phyloP scores from a whole-genome alignment of 2,113 vertebrate genomes.

The Lepisosteus oculatus region DNA sequence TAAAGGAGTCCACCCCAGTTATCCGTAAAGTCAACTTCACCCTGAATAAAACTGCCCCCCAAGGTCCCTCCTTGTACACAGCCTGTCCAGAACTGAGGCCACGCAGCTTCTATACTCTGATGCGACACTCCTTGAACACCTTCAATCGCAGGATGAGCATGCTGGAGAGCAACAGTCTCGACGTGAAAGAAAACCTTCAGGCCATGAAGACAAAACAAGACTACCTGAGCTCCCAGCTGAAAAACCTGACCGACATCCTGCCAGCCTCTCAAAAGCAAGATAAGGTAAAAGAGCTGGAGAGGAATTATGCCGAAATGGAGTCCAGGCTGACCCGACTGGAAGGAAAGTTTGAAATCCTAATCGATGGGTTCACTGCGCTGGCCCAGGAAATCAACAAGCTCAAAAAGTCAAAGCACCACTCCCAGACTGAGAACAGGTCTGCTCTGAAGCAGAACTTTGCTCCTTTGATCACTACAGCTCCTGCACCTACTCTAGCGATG shows the following conservation, averaged over 20 bases:
- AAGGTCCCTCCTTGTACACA: conserved; percentile 42
- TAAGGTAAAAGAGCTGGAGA: conserved; percentile 41
- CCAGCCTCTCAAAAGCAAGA: conserved; percentile 33
- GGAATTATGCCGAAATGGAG: conserved; percentile 51
- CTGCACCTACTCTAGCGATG: conserved; percentile 18
- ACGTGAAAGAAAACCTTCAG: conserved; percentile 55
- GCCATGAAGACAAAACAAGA: conserved; percentile 45
- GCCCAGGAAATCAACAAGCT: conserved; percentile 63
- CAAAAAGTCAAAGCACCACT: conserved; percentile 41
- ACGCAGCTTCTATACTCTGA: conserved; percentile 49
- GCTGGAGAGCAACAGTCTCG: conserved; percentile 60
- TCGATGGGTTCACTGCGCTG: conserved; percentile 62
- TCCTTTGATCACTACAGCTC: conserved; percentile 22
- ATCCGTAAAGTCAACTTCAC: neutral
- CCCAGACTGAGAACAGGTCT: conserved; percentile 22
- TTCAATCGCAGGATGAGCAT: conserved; percentile 60
- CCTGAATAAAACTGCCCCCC: conserved; percentile 23
- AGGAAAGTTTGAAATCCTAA: conserved; percentile 59
- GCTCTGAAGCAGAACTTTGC: conserved; percentile 25
- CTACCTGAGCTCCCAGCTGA: conserved; percentile 45
- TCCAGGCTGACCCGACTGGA: conserved; percentile 51
- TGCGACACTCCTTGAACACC: conserved; percentile 52
- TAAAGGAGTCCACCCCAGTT: neutral
- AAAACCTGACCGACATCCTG: conserved; percentile 33
- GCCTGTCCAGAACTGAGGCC: conserved; percentile 39